Evolutionary conservation across 1,140 invertebrate species (phyloP).

Genomic region (Lethrus apterus): DNA sequence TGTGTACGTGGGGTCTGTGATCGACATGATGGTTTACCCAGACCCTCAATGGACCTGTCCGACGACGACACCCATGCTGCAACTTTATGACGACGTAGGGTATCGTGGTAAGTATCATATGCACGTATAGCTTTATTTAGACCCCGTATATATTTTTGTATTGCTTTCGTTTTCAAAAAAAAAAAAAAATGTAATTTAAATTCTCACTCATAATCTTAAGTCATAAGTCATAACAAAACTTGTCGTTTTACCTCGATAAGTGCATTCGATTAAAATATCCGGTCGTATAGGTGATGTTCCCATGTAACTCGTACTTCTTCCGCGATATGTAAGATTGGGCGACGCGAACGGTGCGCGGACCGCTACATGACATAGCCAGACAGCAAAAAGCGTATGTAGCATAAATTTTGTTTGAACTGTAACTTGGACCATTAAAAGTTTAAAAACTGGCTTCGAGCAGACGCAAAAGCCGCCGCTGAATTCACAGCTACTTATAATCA

Average conservation of each 20-base stretch:
- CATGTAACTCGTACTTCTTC: not conserved
- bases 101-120: constrained; percentile 39
- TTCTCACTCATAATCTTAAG: too few relatives aligned
- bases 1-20: constrained; percentile 34
- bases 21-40: constrained; percentile 42
- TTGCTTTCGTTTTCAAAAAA: not conserved
- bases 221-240: too few relatives aligned
- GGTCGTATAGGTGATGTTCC: not conserved
- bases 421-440: constrained; percentile 37
- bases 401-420: constrained; percentile 37
- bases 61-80: constrained; percentile 37
- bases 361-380: constrained; percentile 29
- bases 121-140: constrained; percentile 2
- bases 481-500: constrained; percentile 20
- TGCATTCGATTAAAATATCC: too few relatives aligned
- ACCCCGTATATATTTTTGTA: constrained; percentile 3
- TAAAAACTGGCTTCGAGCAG: constrained; percentile 35
- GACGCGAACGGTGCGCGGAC: constrained; percentile 16
- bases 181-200: not conserved
- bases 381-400: constrained; percentile 33
- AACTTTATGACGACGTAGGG: constrained; percentile 41
- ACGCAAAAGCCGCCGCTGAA: constrained; percentile 22
- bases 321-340: constrained; percentile 16
- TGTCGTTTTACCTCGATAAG: too few relatives aligned
- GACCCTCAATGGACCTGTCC: constrained; percentile 39